phyloP scores from a whole-genome alignment of 2,113 vertebrate species.

The Hipposideros armiger region DNA sequence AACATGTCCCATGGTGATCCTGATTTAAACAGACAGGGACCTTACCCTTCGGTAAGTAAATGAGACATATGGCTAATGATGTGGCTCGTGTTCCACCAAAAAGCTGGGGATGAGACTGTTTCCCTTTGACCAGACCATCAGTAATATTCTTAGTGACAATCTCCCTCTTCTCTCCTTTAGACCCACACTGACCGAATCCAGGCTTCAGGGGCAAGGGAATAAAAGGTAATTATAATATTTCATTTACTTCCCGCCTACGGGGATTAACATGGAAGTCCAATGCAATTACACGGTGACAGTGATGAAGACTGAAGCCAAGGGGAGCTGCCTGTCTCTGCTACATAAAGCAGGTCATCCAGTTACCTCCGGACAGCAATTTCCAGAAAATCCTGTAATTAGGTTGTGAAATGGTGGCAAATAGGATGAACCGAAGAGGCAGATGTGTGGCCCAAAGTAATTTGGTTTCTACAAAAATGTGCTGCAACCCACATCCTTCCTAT shows the following conservation, averaged over 20 bases:
- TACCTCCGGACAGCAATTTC: slow-evolving; percentile 78
- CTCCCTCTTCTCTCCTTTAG: background rate
- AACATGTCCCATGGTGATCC: background rate
- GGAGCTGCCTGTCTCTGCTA: slow-evolving; percentile 53
- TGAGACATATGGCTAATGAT: slow-evolving; percentile 78
- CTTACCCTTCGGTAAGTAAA: slow-evolving; percentile 74
- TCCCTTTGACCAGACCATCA: slow-evolving; percentile 78
- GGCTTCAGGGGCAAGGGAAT: slow-evolving; percentile 55
- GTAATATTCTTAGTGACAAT: slow-evolving; percentile 39
- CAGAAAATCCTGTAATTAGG: slow-evolving; percentile 82
- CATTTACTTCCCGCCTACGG: slow-evolving; percentile 74
- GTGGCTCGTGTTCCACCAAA: slow-evolving; percentile 43
- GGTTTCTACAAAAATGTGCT: slow-evolving; percentile 83
- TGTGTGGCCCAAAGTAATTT: slow-evolving; percentile 86
- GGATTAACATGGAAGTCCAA: slow-evolving; percentile 81
- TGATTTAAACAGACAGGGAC: slow-evolving; percentile 77
- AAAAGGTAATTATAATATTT: slow-evolving; percentile 87
- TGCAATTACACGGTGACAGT: slow-evolving; percentile 77
- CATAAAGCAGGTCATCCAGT: slow-evolving; percentile 76
- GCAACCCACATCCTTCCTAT: slow-evolving; percentile 81
- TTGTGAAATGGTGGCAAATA: slow-evolving; percentile 82
- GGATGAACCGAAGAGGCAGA: slow-evolving; percentile 83
- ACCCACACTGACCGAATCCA: slow-evolving; percentile 9
- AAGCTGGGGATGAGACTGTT: slow-evolving; percentile 55
- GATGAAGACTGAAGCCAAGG: slow-evolving; percentile 61